A percentile compares a stretch with the other conserved stretches of the same genome.
Evolutionary conservation across 2,113 vertebrate genomes (phyloP).

Genomic region (Noturus placidus): DNA sequence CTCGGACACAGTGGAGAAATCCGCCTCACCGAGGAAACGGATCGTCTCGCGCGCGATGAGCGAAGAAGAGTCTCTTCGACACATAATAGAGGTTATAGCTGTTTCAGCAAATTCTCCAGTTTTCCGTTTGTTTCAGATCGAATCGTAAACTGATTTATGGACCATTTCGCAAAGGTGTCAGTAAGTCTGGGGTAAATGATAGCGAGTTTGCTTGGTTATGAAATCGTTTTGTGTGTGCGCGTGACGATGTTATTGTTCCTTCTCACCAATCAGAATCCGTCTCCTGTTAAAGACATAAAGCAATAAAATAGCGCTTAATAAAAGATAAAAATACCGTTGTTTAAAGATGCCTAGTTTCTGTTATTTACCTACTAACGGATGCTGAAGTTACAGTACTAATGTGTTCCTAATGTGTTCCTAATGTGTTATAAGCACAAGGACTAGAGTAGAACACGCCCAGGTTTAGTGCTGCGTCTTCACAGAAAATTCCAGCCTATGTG

Average conservation of each 20-base stretch:
- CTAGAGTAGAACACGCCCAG: neutral
- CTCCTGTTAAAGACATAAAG: neutral
- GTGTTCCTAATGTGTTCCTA: neutral
- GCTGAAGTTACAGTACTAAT: neutral
- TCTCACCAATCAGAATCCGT: neutral
- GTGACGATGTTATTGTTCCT: neutral
- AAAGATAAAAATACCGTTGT: neutral
- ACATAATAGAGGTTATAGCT: constrained; percentile 72
- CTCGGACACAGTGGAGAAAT: constrained; percentile 65
- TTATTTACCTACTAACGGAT: neutral
- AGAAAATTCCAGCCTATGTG: neutral
- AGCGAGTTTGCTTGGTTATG: neutral
- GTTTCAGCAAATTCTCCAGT: fast-evolving
- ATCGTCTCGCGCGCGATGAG: constrained; percentile 71
- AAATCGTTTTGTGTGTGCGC: neutral
- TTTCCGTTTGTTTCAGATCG: neutral
- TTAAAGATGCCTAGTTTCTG: neutral
- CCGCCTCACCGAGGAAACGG: constrained; percentile 67
- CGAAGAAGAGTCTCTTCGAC: constrained; percentile 76
- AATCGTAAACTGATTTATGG: neutral
- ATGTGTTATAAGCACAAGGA: neutral
- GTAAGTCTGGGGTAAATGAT: neutral
- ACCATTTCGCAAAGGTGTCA: neutral
- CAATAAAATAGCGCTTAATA: neutral
- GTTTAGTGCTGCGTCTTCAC: neutral